A percentile compares a stretch with the other conserved stretches of the same genome.
phyloP scores from a whole-genome alignment of 2,888 invertebrate genomes.

The Meghimatium bilineatum region DNA sequence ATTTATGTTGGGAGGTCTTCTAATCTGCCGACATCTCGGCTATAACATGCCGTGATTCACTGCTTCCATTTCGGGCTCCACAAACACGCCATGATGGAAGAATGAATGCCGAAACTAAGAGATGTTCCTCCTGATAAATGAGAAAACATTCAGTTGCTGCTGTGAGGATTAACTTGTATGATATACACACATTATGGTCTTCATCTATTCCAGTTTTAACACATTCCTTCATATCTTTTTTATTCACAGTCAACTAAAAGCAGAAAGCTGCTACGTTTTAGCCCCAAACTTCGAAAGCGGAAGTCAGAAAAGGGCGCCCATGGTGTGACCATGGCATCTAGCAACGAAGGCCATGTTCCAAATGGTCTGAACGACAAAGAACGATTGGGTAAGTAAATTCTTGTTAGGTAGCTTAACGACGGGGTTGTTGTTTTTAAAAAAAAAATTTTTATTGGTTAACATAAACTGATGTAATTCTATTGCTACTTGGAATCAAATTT shows the following conservation, averaged over 20 bases:
- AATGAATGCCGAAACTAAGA: neutral
- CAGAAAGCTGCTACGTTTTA: slow-evolving; percentile 58
- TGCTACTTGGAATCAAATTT: no score
- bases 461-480: no score
- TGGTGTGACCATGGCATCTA: slow-evolving; percentile 50
- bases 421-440: no score
- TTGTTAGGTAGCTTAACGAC: no score
- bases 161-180: no score
- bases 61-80: no score
- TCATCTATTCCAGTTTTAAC: neutral
- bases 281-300: slow-evolving; percentile 67
- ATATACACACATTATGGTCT: neutral
- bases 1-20: no score
- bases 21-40: no score
- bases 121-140: neutral
- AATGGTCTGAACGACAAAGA: slow-evolving; percentile 48
- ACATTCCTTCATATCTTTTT: neutral
- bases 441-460: no score
- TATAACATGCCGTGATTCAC: no score
- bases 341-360: slow-evolving; percentile 46
- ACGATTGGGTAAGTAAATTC: slow-evolving; percentile 38
- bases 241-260: slow-evolving; percentile 42
- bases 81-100: no score
- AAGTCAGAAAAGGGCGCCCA: slow-evolving; percentile 50
- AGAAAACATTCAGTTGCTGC: neutral